Evolutionary conservation across 2,888 invertebrate genomes (phyloP).

Genomic region (Thecocarcelia acutangulata): DNA sequence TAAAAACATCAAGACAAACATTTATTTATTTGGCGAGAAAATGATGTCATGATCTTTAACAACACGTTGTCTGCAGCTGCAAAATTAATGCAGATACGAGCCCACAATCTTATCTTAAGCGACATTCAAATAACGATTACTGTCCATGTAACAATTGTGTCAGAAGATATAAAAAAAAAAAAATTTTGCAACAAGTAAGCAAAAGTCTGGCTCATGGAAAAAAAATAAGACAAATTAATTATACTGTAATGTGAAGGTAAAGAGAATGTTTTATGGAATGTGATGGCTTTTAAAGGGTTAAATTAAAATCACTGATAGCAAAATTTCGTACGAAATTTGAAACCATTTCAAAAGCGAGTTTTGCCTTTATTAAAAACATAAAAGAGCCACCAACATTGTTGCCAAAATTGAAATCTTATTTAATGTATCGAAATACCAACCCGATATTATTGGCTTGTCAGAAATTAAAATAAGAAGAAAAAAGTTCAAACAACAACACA

Average conservation of each 20-base stretch:
- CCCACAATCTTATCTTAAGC: slow-evolving; percentile 75
- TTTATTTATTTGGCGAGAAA: slow-evolving; percentile 59
- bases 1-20: slow-evolving; percentile 46
- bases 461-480: slow-evolving; percentile 53
- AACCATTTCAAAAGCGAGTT: slow-evolving; percentile 41
- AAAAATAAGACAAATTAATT: slow-evolving; percentile 63
- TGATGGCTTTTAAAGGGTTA: background rate
- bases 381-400: slow-evolving; percentile 27
- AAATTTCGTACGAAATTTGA: slow-evolving; percentile 42
- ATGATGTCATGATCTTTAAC: slow-evolving; percentile 66
- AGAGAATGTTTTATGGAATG: background rate
- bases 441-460: slow-evolving; percentile 47
- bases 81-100: slow-evolving; percentile 60
- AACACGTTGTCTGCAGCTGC: slow-evolving; percentile 67
- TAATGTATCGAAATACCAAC: slow-evolving; percentile 23
- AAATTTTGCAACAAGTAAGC: slow-evolving; percentile 25
- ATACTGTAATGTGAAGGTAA: slow-evolving; percentile 35
- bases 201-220: slow-evolving; percentile 13
- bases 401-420: slow-evolving; percentile 57
- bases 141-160: slow-evolving; percentile 76
- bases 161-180: slow-evolving; percentile 62
- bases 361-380: background rate
- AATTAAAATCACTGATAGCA: slow-evolving; percentile 41
- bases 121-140: slow-evolving; percentile 77
- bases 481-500: slow-evolving; percentile 14